phyloP scores from a whole-genome alignment of 2,888 invertebrate genomes.

The Keiferia lycopersicella region DNA sequence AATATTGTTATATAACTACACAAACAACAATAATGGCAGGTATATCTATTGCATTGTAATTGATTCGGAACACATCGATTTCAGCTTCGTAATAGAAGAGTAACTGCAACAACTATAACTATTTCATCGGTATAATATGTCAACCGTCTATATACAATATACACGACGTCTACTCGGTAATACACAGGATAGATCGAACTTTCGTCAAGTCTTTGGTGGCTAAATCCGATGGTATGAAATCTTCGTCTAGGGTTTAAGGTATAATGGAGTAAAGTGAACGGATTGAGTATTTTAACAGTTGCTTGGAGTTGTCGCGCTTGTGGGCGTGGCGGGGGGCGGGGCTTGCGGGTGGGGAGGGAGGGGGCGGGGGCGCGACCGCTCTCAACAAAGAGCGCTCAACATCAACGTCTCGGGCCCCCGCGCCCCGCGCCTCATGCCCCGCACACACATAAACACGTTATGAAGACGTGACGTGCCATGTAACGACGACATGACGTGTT shows the following conservation, averaged over 20 bases:
- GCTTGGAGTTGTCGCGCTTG: slow-evolving; percentile 33
- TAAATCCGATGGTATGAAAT: slow-evolving; percentile 42
- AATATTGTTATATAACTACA: slow-evolving; percentile 46
- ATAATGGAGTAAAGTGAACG: slow-evolving; percentile 26
- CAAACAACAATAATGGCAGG: slow-evolving; percentile 63
- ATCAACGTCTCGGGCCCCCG: slow-evolving; percentile 35
- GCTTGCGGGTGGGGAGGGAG: slow-evolving; percentile 38
- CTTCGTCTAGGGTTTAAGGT: slow-evolving; percentile 15
- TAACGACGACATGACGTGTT: too few species aligned
- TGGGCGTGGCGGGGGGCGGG: slow-evolving; percentile 30
- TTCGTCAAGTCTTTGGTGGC: slow-evolving; percentile 58
- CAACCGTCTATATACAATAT: slow-evolving; percentile 13
- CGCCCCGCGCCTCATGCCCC: background rate
- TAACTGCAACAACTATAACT: slow-evolving; percentile 30
- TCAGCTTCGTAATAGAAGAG: slow-evolving; percentile 38
- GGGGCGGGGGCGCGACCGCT: slow-evolving; percentile 40
- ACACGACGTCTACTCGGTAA: slow-evolving; percentile 28
- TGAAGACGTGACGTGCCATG: too few species aligned
- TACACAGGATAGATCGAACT: slow-evolving; percentile 35
- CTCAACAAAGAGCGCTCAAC: slow-evolving; percentile 52
- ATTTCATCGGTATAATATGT: slow-evolving; percentile 27
- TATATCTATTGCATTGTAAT: slow-evolving; percentile 67
- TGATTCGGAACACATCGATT: slow-evolving; percentile 67
- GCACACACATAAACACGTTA: too few species aligned
- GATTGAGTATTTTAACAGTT: slow-evolving; percentile 48